Percentiles rank a stretch among this genome's conserved stretches.
phyloP scores from a whole-genome alignment of 1,140 invertebrate species.

The Hyposmocoma kahamanoa region DNA sequence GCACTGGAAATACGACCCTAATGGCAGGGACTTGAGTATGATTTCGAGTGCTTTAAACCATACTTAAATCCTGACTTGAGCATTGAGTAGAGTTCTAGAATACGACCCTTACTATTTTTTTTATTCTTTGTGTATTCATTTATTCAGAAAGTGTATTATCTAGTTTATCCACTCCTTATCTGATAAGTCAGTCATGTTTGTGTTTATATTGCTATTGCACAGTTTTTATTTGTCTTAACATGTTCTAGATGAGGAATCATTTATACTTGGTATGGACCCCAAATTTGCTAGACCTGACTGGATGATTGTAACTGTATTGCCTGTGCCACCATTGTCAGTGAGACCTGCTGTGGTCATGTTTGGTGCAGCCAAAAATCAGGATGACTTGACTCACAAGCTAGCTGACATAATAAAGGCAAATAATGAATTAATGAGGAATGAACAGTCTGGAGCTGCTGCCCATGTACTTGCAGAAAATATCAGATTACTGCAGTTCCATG shows the following conservation, averaged over 20 bases:
- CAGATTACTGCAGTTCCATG: conserved; percentile 99
- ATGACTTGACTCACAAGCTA: conserved; percentile 99
- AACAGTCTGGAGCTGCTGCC: conserved; percentile 95
- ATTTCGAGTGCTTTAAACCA: no score
- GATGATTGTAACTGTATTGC: conserved; percentile 98
- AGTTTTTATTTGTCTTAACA: conserved; percentile 6
- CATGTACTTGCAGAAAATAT: conserved; percentile 98
- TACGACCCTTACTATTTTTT: no score
- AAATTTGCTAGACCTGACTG: conserved; percentile 98
- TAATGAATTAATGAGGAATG: conserved; percentile 96
- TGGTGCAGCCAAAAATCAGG: conserved; percentile 98
- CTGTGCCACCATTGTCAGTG: conserved; percentile 95
- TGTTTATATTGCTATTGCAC: background rate
- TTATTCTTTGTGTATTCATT: no score
- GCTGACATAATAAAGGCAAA: conserved; percentile 99
- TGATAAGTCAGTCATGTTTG: no score
- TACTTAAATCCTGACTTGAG: no score
- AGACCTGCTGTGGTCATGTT: conserved; percentile 99
- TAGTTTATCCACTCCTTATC: no score
- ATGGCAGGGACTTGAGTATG: no score
- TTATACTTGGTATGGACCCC: conserved; percentile 96
- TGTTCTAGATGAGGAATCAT: conserved; percentile 92
- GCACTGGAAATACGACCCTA: no score
- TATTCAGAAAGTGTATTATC: no score
- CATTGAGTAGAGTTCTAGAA: no score